phyloP scores from a whole-genome alignment of 2,113 vertebrate species.

The Chroicocephalus ridibundus region DNA sequence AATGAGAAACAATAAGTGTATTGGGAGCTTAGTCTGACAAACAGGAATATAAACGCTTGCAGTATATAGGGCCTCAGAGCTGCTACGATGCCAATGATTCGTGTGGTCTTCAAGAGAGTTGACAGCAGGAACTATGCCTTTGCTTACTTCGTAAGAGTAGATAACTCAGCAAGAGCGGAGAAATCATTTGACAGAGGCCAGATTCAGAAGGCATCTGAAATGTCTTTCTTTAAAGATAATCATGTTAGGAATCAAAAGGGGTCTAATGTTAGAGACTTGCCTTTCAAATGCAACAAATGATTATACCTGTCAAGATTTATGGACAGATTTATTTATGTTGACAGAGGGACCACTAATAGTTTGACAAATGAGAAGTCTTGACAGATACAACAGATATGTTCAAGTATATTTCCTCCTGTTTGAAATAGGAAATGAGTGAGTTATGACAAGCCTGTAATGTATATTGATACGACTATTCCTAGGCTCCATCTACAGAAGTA shows the following conservation, averaged over 20 bases:
- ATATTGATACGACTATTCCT: constrained; percentile 33
- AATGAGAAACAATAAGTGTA: constrained; percentile 5
- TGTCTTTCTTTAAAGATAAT: constrained; percentile 76
- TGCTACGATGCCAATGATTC: not conserved
- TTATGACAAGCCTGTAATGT: constrained; percentile 56
- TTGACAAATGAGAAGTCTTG: constrained; percentile 79
- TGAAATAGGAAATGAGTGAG: constrained; percentile 63
- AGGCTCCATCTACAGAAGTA: not conserved
- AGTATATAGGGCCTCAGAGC: not conserved
- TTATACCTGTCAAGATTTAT: constrained; percentile 82
- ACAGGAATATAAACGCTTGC: not conserved
- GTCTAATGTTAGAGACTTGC: constrained; percentile 77
- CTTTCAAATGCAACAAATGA: constrained; percentile 81
- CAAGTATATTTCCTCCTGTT: constrained; percentile 68
- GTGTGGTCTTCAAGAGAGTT: constrained; percentile 60
- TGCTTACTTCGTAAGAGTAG: constrained; percentile 68
- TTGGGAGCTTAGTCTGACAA: not conserved
- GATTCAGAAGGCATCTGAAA: constrained; percentile 73
- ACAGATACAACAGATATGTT: constrained; percentile 75
- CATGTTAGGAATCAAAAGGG: constrained; percentile 76
- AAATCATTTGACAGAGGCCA: constrained; percentile 79
- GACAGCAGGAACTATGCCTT: constrained; percentile 61
- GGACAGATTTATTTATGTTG: constrained; percentile 82
- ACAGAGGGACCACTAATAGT: constrained; percentile 76
- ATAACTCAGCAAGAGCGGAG: constrained; percentile 70